Base-by-base conservation (phyloP, 37 sponge, comb jelly and placozoan genomes). In the Diacarnus erythraeanus region DNA sequence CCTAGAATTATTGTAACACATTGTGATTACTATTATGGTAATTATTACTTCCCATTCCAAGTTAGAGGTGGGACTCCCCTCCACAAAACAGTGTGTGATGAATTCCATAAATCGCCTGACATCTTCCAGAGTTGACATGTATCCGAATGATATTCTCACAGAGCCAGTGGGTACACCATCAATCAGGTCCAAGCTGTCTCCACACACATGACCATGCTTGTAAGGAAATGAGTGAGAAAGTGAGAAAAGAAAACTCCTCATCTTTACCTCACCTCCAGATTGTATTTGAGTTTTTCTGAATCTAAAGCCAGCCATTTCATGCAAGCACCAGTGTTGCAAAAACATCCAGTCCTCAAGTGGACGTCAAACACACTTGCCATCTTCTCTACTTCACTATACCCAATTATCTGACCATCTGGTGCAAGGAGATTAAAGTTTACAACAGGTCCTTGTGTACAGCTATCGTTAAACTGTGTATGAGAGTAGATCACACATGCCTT, bases 321-420 rank as follows among this genome's bases (percentile, higher is more conserved):
- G 69, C 95, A 97, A 0, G 94, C 95, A 59, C 97, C 95, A 33
- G 87, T 87, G 78, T 97, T 97, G 44, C 97, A 97, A 80, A 97
- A 97, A 69, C 97, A 97, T 30, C 97, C 97, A 63, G 96, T 92
- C 76, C 97, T 83, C 61, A 97, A 29, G 41, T 94, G 90, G 20
- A 97, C 92, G 22, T 81, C 75, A 47, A 56, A 41, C 8, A 39
- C 80, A 37, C 59, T 27, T 3, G 97, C 95, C 40, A 94, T 37
- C 38, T 84, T 79, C 42, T 88, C 87, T 34, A 97, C 96, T 81
- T 89, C 84, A 38, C 78, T 83, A 64, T 88, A 94, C 33, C 97
- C 97, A 1, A 97, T 80, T 69, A 71, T 47, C 6, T 40, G 38
- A 29, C 97, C 97, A 59, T 83, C 75, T 23, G 89, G 30, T 36